phyloP scores from a whole-genome alignment of 92 coral and sea anemone genomes.

The Palythoa grandis region DNA sequence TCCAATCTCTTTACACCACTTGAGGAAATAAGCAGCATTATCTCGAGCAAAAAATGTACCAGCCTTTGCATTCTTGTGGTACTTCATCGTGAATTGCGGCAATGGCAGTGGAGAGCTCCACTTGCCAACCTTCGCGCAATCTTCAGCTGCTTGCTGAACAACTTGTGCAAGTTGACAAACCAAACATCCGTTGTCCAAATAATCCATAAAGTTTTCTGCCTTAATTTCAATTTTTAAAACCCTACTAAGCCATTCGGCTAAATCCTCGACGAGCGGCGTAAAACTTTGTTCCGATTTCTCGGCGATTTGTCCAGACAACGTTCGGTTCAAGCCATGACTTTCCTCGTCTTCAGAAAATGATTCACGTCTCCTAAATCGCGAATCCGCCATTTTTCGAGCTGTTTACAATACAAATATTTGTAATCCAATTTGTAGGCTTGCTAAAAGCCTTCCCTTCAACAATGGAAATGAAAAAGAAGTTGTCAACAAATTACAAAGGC shows the following conservation, averaged over 20 bases:
- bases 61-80: constrained; percentile 90
- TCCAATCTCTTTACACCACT: constrained; percentile 93
- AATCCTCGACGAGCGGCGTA: constrained; percentile 89
- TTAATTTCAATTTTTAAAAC: constrained; percentile 84
- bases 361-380: neutral
- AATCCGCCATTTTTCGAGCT: constrained; percentile 18
- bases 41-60: constrained; percentile 97
- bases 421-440: constrained; percentile 16
- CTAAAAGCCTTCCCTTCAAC: neutral
- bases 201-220: constrained; percentile 84
- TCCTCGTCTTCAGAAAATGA: constrained; percentile 13
- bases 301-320: constrained; percentile 63
- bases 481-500: constrained; percentile 30
- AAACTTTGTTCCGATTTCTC: constrained; percentile 84
- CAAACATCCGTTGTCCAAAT: constrained; percentile 88
- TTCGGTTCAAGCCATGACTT: constrained; percentile 45
- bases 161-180: constrained; percentile 94
- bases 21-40: constrained; percentile 88
- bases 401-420: constrained; percentile 36
- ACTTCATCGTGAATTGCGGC: constrained; percentile 73
- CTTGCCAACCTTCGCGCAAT: constrained; percentile 63
- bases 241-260: constrained; percentile 88
- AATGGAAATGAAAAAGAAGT: neutral
- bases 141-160: constrained; percentile 83
- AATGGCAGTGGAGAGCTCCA: constrained; percentile 56